Base-by-base conservation (phyloP, 2,888 invertebrate species). In the Oligia strigilis region DNA sequence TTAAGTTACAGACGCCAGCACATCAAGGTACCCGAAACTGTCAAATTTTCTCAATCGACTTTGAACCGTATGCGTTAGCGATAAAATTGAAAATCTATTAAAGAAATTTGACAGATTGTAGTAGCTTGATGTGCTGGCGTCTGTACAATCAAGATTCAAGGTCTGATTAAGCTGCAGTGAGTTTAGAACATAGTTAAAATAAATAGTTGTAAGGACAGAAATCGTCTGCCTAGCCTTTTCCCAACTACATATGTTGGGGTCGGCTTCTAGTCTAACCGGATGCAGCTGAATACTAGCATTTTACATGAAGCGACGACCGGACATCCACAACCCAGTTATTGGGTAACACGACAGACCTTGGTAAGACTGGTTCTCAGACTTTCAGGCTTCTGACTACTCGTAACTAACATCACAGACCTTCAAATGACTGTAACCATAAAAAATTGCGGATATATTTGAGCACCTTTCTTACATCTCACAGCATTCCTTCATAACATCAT, bases 401-500 rank as follows among this genome's bases (percentile, higher is more conserved):
- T 49, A 49, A 49, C 49, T 13, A 49, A 55, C 9, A 1, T 23
- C 40, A 23, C 43, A 66, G 13, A 43, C 23, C 14, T 40, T 13
- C 1, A 65, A 40, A 65, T 19, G 55, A 55, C 55, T 19, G 19
- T 13, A 74, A 49, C 4, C 29, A 77, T 14, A 2, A n/a, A 19
- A 75, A 40, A 49, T 19, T 4, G 29, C 23, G 29, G 8, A 5
- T 4, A 17, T 72, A 58, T 36, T n/a, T 13, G 11, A 52, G 23
- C 8, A n/a, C 55, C n/a, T 46, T 43, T 75, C 13, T 70, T 29
- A 62, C 29, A 36, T 60, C 36, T 19, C 43, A n/a, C 66, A 43
- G 62, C 36, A 46, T 75, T 77, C 58, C 13, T 55, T 69, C 4
- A 46, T 58, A 74, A 65, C 52, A 29, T 72, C 19, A 52, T 23